phyloP scores from a whole-genome alignment of 2,797 vertebrate genomes.

The Champsocephalus esox region DNA sequence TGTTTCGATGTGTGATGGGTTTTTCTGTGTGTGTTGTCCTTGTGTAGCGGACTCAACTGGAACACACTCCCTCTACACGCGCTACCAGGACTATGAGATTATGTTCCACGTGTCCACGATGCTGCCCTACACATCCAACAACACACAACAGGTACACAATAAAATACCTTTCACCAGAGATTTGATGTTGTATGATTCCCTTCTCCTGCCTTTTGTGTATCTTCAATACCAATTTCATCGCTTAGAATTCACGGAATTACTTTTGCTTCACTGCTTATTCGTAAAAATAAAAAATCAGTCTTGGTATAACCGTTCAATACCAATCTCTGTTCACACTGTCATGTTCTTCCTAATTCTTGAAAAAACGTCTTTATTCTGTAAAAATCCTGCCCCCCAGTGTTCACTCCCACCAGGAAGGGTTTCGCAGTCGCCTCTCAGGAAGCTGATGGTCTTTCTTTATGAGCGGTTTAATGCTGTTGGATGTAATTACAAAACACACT shows the following conservation, averaged over 20 bases:
- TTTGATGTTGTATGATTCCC: background rate
- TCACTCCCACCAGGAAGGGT: conserved; percentile 56
- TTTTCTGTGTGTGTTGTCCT: conserved; percentile 37
- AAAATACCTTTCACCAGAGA: conserved; percentile 2
- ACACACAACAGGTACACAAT: conserved; percentile 90
- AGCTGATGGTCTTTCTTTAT: conserved; percentile 29
- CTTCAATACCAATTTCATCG: background rate
- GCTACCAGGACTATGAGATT: conserved; percentile 95
- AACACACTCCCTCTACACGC: conserved; percentile 93
- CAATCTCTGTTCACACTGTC: conserved; percentile 32
- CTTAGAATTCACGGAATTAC: background rate
- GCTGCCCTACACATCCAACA: conserved; percentile 95
- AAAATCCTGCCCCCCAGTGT: conserved; percentile 69
- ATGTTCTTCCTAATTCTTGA: conserved; percentile 41
- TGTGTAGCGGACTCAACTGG: conserved; percentile 91
- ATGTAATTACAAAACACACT: conserved; percentile 29
- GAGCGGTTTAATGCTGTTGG: conserved; percentile 35
- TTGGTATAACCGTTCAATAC: conserved; percentile 13
- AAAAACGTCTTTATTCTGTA: conserved; percentile 45
- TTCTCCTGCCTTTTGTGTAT: conserved; percentile 10
- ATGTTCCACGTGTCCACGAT: conserved; percentile 98
- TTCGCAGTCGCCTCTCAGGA: conserved; percentile 27
- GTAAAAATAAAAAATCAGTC: conserved; percentile 11
- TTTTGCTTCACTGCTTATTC: conserved; percentile 18
- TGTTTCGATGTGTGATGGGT: conserved; percentile 33